phyloP scores from a whole-genome alignment of 2,888 invertebrate species.

The Eretmocerus hayati region DNA sequence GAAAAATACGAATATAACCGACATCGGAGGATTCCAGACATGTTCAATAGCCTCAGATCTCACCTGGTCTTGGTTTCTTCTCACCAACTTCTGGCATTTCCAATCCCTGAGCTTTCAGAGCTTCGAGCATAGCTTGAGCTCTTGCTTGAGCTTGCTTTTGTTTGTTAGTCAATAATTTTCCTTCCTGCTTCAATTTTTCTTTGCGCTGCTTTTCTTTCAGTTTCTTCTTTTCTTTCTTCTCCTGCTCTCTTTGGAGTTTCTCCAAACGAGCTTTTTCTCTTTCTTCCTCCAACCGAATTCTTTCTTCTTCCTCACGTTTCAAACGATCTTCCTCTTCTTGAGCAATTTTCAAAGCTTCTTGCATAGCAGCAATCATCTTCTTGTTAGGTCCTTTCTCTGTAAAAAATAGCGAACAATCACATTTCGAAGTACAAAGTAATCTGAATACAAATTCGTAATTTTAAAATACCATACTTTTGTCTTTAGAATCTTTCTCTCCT shows the following conservation, averaged over 20 bases:
- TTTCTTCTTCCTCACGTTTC: constrained; percentile 72
- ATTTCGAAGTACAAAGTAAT: too few relatives aligned
- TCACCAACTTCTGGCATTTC: constrained; percentile 69
- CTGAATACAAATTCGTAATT: neutral
- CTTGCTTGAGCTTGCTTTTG: constrained; percentile 87
- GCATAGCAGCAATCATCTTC: constrained; percentile 84
- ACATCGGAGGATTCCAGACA: neutral
- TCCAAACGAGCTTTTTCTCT: constrained; percentile 67
- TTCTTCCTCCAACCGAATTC: constrained; percentile 65
- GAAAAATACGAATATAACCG: neutral
- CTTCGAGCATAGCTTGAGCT: constrained; percentile 82
- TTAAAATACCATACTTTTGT: constrained; percentile 34
- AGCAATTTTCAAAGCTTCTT: constrained; percentile 77
- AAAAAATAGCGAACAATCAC: constrained; percentile 3
- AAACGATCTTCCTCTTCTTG: constrained; percentile 83
- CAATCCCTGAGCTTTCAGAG: constrained; percentile 81
- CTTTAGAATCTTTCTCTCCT: constrained; percentile 49
- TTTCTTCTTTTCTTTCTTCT: constrained; percentile 79
- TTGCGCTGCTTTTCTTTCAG: constrained; percentile 88
- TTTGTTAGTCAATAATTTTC: constrained; percentile 86
- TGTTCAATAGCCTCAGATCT: too few relatives aligned
- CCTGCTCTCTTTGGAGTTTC: constrained; percentile 73
- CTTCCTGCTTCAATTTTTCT: constrained; percentile 91
- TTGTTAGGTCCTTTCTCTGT: constrained; percentile 66
- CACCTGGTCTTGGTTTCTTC: constrained; percentile 51